Evolutionary conservation across 2,888 invertebrate species (phyloP), one percentile per base, ranked within the genome.

Genomic region (Raillietiella orientalis): DNA sequence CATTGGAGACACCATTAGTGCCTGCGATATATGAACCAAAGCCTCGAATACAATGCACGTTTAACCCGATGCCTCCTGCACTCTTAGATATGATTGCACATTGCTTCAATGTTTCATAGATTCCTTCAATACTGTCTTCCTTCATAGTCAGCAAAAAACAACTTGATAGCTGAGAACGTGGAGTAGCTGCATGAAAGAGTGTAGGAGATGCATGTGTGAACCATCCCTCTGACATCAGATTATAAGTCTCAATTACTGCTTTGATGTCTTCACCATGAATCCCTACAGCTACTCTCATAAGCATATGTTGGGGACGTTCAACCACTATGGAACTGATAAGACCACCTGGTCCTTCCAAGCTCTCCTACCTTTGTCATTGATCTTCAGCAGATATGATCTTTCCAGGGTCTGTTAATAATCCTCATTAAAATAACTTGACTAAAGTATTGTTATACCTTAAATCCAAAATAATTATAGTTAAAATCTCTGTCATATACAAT

Each of bases 181-280:
- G 62, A 2, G 93, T 90, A 14, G 74, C 90, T 21, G 93, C 77
- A 34, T 87, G 71, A 46, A 90, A 96, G 16, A 96, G 55, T 2
- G 96, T 96, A 1, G 96, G 90, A 15, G 87, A 84, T 3, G 90
- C 93, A 50, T 96, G 93, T 0, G 87, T 96, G 43, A 96, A 96
- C 55, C 72, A 90, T 37, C 69, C 49, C 42, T 87, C 82, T 0
- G 93, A 93, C 36, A 96, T 50, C 30, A 75, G 55, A 44, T 96
- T 82, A 47, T 96, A 96, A 0, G 93, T 90, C 51, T 82, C 72
- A 34, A 96, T 75, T 9, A 69, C 90, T 9, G 64, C 57, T 33
- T 77, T 75, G 31, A 96, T 70, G 41, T 96, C 74, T 35, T 77
- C 67, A 2, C 70, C 71, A 43, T 96, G 96, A 37, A 96, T 84